phyloP scores from a whole-genome alignment of 2,797 vertebrate genomes.

The Naso thynnoides region DNA sequence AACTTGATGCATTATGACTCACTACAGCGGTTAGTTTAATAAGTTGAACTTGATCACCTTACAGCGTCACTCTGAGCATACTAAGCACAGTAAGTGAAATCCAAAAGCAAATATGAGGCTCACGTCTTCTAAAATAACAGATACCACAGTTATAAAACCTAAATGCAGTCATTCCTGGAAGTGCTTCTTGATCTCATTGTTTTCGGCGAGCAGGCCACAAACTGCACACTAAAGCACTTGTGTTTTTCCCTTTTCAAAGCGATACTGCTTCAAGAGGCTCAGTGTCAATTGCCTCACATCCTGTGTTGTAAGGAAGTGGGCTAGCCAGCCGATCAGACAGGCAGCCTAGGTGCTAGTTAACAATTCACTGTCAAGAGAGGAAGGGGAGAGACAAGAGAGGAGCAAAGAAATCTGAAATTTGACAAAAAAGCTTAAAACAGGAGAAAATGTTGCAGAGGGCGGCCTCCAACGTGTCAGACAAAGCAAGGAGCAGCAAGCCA shows the following conservation, averaged over 20 bases:
- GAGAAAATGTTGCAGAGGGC: slow-evolving; percentile 93
- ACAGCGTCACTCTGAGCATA: slow-evolving; percentile 8
- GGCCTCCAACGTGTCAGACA: slow-evolving; percentile 93
- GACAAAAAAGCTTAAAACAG: slow-evolving; percentile 17
- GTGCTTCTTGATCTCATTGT: slow-evolving; percentile 56
- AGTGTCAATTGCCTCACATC: slow-evolving; percentile 83
- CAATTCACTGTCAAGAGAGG: slow-evolving; percentile 51
- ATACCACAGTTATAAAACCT: slow-evolving; percentile 20
- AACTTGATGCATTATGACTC: not conserved
- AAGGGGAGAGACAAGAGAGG: slow-evolving; percentile 16
- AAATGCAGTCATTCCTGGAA: slow-evolving; percentile 71
- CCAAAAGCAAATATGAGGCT: not conserved
- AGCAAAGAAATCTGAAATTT: slow-evolving; percentile 22
- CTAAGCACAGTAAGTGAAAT: not conserved
- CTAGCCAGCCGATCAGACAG: slow-evolving; percentile 47
- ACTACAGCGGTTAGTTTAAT: slow-evolving; percentile 1
- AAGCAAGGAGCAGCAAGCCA: slow-evolving; percentile 89
- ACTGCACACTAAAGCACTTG: slow-evolving; percentile 76
- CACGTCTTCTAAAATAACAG: slow-evolving; percentile 1
- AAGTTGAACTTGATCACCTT: slow-evolving; percentile 9
- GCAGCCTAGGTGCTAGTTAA: slow-evolving; percentile 43
- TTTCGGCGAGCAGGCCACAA: slow-evolving; percentile 58
- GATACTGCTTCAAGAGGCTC: slow-evolving; percentile 63
- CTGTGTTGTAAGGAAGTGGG: slow-evolving; percentile 85
- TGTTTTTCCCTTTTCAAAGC: slow-evolving; percentile 76